Conservation (phyloP, 2,113 vertebrate genomes). For the Marcusenius ussheri region DNA sequence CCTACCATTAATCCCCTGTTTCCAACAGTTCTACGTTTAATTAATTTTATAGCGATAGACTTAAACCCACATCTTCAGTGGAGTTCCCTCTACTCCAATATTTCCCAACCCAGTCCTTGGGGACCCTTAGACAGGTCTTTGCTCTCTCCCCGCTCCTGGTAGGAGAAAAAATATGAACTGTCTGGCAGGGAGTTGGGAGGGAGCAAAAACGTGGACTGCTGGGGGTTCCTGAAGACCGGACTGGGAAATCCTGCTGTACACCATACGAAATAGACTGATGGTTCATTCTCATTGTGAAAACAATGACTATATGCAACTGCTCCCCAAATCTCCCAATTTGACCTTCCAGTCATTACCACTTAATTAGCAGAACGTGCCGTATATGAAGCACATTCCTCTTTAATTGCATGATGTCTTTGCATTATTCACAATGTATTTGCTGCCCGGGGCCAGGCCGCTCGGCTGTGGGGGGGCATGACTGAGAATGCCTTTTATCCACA, state of each 20-base stretch:
- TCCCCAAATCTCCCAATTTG: not conserved
- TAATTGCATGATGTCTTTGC: not conserved
- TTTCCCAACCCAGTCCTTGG: not conserved
- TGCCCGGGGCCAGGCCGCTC: not conserved
- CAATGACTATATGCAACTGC: not conserved
- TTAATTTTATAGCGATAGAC: not conserved
- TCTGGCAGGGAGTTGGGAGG: not conserved
- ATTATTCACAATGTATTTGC: not conserved
- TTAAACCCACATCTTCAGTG: not conserved
- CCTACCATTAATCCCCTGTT: not conserved
- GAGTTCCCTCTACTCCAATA: not conserved
- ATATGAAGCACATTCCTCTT: not conserved
- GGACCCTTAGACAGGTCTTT: not conserved
- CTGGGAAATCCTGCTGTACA: not conserved
- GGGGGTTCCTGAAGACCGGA: not conserved
- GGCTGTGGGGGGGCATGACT: not conserved
- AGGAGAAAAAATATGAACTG: not conserved
- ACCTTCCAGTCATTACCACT: not conserved
- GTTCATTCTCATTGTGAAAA: not conserved
- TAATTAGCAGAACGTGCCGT: not conserved
- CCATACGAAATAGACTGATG: not conserved
- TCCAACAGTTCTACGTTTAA: not conserved
- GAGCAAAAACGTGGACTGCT: not conserved
- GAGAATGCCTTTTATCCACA: not conserved
- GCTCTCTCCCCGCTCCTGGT: not conserved